Evolutionary conservation across 2,888 invertebrate genomes (phyloP).

Genomic region (Seladonia tumulorum): DNA sequence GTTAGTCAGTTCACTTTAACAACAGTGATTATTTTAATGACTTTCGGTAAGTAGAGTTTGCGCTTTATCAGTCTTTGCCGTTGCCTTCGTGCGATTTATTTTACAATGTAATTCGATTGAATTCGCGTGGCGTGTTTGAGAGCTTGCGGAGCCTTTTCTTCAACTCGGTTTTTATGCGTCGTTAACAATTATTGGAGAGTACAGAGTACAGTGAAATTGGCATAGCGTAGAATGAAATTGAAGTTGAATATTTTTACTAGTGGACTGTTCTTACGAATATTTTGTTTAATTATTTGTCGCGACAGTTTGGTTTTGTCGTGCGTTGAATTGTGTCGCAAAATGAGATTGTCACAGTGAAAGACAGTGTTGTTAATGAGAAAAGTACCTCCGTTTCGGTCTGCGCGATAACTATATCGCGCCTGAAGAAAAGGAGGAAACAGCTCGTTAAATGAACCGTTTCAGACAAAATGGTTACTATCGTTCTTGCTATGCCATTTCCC

Average conservation of each 20-base stretch:
- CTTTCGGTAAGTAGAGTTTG: conserved; percentile 51
- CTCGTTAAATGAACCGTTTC: conserved; percentile 29
- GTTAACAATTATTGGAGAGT: background rate
- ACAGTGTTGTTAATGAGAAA: conserved; percentile 19
- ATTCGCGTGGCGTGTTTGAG: background rate
- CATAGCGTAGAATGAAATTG: background rate
- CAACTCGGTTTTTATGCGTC: background rate
- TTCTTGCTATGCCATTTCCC: background rate
- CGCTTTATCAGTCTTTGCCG: background rate
- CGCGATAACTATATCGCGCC: conserved; percentile 27
- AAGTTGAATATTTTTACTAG: background rate
- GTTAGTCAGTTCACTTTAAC: conserved; percentile 30
- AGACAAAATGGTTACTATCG: background rate
- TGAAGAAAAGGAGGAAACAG: conserved; percentile 34
- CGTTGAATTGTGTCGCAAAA: background rate
- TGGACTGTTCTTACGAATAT: background rate
- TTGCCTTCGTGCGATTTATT: background rate
- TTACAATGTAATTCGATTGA: background rate
- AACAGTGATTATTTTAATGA: conserved; percentile 35
- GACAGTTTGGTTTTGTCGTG: background rate
- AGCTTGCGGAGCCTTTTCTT: background rate
- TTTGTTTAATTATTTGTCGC: background rate
- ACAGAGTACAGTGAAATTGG: background rate
- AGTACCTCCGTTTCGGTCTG: conserved; percentile 26
- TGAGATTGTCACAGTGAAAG: conserved; percentile 20